Evolutionary conservation across 2,797 vertebrate genomes (phyloP).

Genomic region (Megalops cyprinoides): DNA sequence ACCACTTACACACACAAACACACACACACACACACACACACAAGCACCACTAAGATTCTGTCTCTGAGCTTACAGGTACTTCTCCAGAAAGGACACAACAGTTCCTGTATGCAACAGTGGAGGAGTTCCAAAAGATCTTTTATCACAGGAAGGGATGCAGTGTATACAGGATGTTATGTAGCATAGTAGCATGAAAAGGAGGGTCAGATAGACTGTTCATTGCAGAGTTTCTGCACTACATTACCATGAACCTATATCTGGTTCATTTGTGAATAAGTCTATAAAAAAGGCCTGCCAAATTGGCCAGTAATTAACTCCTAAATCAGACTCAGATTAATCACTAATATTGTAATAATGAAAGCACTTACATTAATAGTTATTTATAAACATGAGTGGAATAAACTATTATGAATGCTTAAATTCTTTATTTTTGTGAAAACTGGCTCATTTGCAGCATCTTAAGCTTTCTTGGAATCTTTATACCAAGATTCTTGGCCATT

Average conservation of each 20-base stretch:
- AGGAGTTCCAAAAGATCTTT: too few species aligned
- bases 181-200: neutral
- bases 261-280: neutral
- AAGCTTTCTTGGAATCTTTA: slow-evolving; percentile 4
- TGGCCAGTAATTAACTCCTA: neutral
- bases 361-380: neutral
- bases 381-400: slow-evolving; percentile 8
- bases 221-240: neutral
- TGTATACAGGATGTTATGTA: too few species aligned
- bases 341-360: neutral
- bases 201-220: neutral
- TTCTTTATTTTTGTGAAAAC: neutral
- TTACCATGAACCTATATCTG: neutral
- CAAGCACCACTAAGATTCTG: too few species aligned
- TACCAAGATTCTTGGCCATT: neutral
- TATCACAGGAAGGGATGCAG: too few species aligned
- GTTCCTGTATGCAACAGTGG: too few species aligned
- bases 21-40: too few species aligned
- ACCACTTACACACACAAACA: too few species aligned
- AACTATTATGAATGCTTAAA: neutral
- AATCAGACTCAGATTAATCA: neutral
- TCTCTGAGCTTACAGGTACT: too few species aligned
- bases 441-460: neutral
- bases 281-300: neutral
- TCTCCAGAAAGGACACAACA: too few species aligned